These are phyloP conservation scores for Centropus bengalensis DNA, from an alignment of 2,113 vertebrate genomes.

Conservation along the genomic window DNA sequence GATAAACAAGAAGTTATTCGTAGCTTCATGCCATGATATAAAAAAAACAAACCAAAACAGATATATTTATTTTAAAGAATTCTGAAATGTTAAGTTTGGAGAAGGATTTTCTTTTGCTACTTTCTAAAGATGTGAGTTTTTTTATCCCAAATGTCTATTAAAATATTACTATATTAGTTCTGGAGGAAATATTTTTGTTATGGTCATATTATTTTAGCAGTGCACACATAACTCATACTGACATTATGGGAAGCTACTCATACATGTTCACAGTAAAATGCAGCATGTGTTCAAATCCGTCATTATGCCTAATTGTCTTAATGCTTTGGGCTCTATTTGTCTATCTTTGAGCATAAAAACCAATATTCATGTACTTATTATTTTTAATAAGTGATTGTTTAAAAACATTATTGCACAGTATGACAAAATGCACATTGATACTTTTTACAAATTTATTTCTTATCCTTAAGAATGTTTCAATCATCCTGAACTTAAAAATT, in stretches of 20 bases:
- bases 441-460: not conserved
- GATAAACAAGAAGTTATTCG: conserved; percentile 37
- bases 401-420: not conserved
- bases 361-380: not conserved
- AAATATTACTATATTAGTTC: conserved; percentile 60
- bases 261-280: conserved; percentile 29
- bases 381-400: not conserved
- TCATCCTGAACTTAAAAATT: not conserved
- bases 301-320: conserved; percentile 42
- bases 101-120: not conserved
- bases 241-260: conserved; percentile 37
- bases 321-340: not conserved
- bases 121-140: not conserved
- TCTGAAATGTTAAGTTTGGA: conserved; percentile 13
- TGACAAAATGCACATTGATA: not conserved
- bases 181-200: conserved; percentile 36
- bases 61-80: conserved; percentile 42
- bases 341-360: not conserved
- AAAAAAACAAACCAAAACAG: not conserved
- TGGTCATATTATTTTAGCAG: conserved; percentile 24
- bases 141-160: conserved; percentile 7
- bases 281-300: conserved; percentile 57
- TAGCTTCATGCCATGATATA: conserved; percentile 20
- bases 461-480: not conserved
- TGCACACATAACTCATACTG: conserved; percentile 33